Percentiles rank a stretch among this genome's conserved stretches.
Evolutionary conservation across 2,797 vertebrate genomes (phyloP).

Genomic region (Coilia nasus): DNA sequence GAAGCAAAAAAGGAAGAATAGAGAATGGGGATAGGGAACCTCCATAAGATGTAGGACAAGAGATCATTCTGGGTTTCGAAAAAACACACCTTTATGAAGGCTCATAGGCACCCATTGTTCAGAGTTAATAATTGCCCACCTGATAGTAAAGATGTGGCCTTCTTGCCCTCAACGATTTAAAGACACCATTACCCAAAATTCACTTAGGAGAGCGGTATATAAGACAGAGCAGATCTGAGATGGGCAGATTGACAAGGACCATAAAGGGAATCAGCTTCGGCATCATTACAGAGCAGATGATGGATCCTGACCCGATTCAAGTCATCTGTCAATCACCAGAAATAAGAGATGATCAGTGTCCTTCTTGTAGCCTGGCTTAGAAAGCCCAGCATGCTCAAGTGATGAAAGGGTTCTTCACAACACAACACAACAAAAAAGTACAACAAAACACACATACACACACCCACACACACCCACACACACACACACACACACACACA

Average conservation of each 20-base stretch:
- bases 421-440: slow-evolving; percentile 51
- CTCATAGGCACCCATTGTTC: slow-evolving; percentile 8
- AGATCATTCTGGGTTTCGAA: background rate
- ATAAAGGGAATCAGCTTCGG: background rate
- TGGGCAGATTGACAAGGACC: background rate
- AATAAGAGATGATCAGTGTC: slow-evolving; percentile 8
- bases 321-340: slow-evolving; percentile 11
- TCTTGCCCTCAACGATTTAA: background rate
- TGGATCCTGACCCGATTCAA: background rate
- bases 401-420: background rate
- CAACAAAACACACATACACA: too few species aligned
- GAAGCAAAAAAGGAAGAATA: background rate
- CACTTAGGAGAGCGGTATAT: background rate
- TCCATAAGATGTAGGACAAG: background rate
- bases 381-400: background rate
- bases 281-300: background rate
- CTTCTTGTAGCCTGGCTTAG: background rate
- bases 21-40: background rate
- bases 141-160: background rate
- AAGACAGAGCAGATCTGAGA: background rate
- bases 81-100: background rate
- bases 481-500: too few species aligned
- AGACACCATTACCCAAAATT: slow-evolving; percentile 8
- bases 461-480: too few species aligned
- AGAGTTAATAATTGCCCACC: background rate